Conservation (phyloP, 2,888 invertebrate species). For the Synanthedon myopaeformis region DNA sequence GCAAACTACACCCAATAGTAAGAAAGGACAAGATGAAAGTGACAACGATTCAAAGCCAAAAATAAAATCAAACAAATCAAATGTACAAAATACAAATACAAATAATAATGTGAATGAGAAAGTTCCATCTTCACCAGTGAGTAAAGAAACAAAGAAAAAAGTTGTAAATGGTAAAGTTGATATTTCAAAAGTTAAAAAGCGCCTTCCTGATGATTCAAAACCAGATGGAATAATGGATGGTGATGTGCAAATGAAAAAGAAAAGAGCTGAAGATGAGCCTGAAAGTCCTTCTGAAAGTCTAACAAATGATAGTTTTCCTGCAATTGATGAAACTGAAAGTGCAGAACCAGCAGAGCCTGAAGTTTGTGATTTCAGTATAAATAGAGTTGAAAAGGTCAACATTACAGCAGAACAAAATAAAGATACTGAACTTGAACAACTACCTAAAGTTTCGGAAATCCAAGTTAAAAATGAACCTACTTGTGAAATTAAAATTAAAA, state of each 20-base stretch:
- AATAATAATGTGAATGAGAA: slow-evolving; percentile 55
- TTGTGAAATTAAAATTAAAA: slow-evolving; percentile 40
- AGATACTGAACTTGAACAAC: slow-evolving; percentile 38
- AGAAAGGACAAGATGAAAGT: slow-evolving; percentile 62
- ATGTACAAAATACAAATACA: slow-evolving; percentile 34
- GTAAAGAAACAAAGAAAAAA: slow-evolving; percentile 57
- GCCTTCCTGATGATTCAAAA: slow-evolving; percentile 67
- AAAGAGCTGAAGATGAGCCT: slow-evolving; percentile 63
- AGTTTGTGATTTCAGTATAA: slow-evolving; percentile 61
- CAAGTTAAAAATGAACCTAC: slow-evolving; percentile 40
- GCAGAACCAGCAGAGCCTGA: slow-evolving; percentile 61
- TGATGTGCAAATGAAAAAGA: slow-evolving; percentile 72
- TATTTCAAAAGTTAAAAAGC: slow-evolving; percentile 70
- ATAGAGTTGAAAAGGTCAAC: slow-evolving; percentile 54
- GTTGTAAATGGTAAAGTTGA: slow-evolving; percentile 61
- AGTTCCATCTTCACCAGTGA: slow-evolving; percentile 46
- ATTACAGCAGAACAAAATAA: slow-evolving; percentile 37
- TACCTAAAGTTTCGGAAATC: slow-evolving; percentile 39
- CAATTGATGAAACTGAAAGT: slow-evolving; percentile 77
- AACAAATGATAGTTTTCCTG: slow-evolving; percentile 87
- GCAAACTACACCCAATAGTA: slow-evolving; percentile 68
- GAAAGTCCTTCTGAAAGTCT: slow-evolving; percentile 87
- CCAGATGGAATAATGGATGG: slow-evolving; percentile 71
- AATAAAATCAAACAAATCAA: slow-evolving; percentile 40
- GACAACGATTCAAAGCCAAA: slow-evolving; percentile 58